Evolutionary conservation across 1,140 invertebrate species (phyloP), one percentile per base, ranked within the genome.

Genomic region (Patella vulgata): DNA sequence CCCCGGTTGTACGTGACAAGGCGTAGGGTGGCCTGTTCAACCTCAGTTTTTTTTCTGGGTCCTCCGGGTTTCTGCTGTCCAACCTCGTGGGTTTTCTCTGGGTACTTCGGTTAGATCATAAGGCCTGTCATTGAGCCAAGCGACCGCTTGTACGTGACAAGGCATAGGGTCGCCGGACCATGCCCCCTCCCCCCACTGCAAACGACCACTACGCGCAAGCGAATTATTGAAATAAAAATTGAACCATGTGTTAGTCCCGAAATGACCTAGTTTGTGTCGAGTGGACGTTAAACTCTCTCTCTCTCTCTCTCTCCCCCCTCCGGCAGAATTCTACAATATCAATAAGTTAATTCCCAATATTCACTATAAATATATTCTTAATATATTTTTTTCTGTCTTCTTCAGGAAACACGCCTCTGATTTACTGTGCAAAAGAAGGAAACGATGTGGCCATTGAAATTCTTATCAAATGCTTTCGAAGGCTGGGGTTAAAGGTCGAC

Each of bases 381-480:
- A 17, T 23, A 5, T 52, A 17, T 27, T 11, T 33, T 31, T 33
- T 33, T 53, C 36, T 53, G 28, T 53, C 30, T 53, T 39, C 61
- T 57, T 17, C 69, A 82, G 80, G 78, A 21, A 80, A 81, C 52
- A 80, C 75, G 5, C 69, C 79, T 6, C 59, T 81, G 46, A 75
- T 80, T n/a, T 77, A 79, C 61, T 70, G 78, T 51, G 70, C 79
- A 4, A 73, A 66, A 52, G 77, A 79, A 21, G 80, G 80, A n/a
- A 82, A 82, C 46, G 80, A 82, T 55, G 68, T 76, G 9, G 78
- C 73, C n/a, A 68, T 71, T 4, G 77, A 82, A 42, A 71, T 78
- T 12, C 63, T 82, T 4, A 61, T 76, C 1, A 72, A 73, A 14
- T 71, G 75, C 56, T 82, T 82, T 61, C 70, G 80, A 9, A 65